Evolutionary conservation across 2,797 vertebrate genomes (phyloP), one percentile per base, ranked within the genome.

Genomic region (Muscicapa comitata): DNA sequence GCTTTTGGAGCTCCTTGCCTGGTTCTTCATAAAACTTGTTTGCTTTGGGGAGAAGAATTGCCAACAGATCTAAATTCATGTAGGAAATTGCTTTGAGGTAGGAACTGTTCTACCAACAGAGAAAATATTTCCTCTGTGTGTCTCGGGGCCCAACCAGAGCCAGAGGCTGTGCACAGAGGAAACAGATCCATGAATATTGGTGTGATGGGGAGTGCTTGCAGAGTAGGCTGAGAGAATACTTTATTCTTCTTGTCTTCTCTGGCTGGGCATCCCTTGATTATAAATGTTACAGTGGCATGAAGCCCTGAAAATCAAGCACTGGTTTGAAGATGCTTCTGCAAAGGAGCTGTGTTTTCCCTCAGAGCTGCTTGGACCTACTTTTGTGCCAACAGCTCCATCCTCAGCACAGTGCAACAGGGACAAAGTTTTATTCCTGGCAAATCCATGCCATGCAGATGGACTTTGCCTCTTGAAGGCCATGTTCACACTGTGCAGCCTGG

Each of bases 401-500:
- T 11, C 63, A 74, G 40, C 24, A 3, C 0, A 1, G n/a, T 23
- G 53, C 28, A 10, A 42, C 38, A 47, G 10, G n/a, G 19, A 28
- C 29, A 25, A 31, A 67, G 18, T 77, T 71, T 55, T 54, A 15
- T 17, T 78, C 65, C 48, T 26, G 53, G n/a, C n/a, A 87, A 63
- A 80, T 47, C 45, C 12, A 0, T 3, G 12, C 28, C 19, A 4
- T 14, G 66, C 61, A 68, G 75, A 16, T 24, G 45, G 77, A 79
- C 72, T 94, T 87, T 85, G 53, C 48, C 45, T 67, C 68, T 66
- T 9, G 48, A 62, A 87, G 65, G 24, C n/a, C 18, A 1, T 0
- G 0, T 24, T 82, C n/a, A 13, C 8, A 1, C 33, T 5, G 2
- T 3, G 20, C 23, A 29, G 67, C 75, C 53, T 0, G 3, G 53